phyloP scores from a whole-genome alignment of 2,888 invertebrate species.

The Ophraella communa region DNA sequence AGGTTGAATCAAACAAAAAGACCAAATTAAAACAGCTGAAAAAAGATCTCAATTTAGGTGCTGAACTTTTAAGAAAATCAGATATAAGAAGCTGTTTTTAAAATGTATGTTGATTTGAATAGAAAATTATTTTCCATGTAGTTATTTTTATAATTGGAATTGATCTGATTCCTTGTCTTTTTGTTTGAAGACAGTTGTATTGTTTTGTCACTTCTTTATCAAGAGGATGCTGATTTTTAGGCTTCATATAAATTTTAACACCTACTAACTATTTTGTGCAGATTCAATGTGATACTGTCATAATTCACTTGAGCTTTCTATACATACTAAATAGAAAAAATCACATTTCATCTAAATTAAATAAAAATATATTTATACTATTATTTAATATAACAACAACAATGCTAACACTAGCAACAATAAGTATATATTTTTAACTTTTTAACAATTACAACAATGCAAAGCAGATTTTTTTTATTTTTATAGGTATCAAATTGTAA shows the following conservation, averaged over 20 bases:
- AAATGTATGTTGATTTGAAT: background rate
- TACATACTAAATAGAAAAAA: conserved; percentile 48
- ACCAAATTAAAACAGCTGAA: background rate
- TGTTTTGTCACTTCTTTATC: background rate
- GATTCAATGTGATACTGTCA: conserved; percentile 34
- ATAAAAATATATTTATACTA: conserved; percentile 52
- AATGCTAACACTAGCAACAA: conserved; percentile 59
- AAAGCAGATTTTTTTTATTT: conserved; percentile 49
- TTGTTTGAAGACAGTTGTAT: background rate
- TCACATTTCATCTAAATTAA: conserved; percentile 48
- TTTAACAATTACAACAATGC: conserved; percentile 59
- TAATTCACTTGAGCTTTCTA: conserved; percentile 19
- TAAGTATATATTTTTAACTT: conserved; percentile 58
- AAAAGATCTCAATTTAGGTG: too few species aligned
- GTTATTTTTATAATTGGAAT: background rate
- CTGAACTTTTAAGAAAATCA: too few species aligned
- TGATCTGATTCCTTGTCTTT: background rate
- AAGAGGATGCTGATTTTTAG: conserved; percentile 10
- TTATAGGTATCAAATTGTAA: background rate
- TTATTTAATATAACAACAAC: conserved; percentile 58
- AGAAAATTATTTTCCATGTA: background rate
- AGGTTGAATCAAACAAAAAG: background rate
- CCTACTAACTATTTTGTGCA: conserved; percentile 43
- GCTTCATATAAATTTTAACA: conserved; percentile 26
- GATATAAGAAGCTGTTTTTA: background rate